Evolutionary conservation across 2,113 vertebrate genomes (phyloP), one percentile per base, ranked within the genome.

Genomic region (Calidris pugnax): DNA sequence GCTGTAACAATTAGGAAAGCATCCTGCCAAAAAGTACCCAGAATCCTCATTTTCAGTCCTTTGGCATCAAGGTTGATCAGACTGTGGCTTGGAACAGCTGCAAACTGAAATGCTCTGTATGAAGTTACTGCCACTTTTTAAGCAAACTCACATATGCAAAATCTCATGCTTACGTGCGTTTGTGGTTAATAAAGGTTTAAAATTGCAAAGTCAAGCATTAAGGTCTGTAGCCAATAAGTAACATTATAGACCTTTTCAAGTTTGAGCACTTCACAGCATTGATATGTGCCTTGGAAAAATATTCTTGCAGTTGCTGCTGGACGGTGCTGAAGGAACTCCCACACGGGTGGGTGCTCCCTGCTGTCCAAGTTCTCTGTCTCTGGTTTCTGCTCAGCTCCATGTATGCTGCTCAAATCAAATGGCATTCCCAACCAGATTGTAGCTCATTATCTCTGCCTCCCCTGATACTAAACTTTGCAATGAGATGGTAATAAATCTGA

Each of bases 21-120:
- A 87, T 87, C 80, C 77, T 53, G 68, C 78, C 87, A 93, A 96
- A 96, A 97, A 95, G n/a, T 73, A 89, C 89, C 95, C 91, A 23
- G 93, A 95, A 86, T 82, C 82, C 91, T 88, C 64, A 59, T 91
- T 80, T 79, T 87, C 55, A 41, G 91, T 75, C 86, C 64, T 94
- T 93, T 87, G 63, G 51, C 50, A 39, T 9, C 90, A 78, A 86
- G 76, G 63, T 93, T 92, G 95, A 63, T 97, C 94, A 66, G 80
- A 71, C n/a, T 22, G 43, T 87, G 79, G 86, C 74, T 97, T 93
- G 87, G 84, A 96, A 37, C 75, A 91, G 76, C 92, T 89, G 66
- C 74, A 75, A 93, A 81, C 93, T 84, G 86, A 93, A 87, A 83
- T 59, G 73, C 74, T 80, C 64, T 60, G 33, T 55, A 50, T 77